Evolutionary conservation across 2,888 invertebrate genomes (phyloP).

Genomic region (Epirrhoe tristata): DNA sequence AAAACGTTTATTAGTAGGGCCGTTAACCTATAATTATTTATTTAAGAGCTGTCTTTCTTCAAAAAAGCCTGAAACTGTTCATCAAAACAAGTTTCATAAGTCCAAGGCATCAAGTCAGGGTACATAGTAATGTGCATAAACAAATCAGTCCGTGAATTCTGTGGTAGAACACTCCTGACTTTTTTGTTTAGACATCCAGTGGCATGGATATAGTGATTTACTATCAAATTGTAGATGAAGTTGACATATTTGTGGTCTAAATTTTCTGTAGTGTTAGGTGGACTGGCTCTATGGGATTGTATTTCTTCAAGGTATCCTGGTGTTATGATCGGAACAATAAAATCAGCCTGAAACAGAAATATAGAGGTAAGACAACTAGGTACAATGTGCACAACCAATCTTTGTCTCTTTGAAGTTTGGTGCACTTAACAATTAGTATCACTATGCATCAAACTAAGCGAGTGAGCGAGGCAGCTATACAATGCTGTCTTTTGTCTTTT

Average conservation of each 20-base stretch:
- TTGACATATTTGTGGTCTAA: conserved; percentile 80
- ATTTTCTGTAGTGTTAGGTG: conserved; percentile 73
- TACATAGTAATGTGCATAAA: conserved; percentile 69
- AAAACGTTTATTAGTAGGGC: too few relatives aligned
- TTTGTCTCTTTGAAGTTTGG: too few relatives aligned
- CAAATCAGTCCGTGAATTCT: conserved; percentile 65
- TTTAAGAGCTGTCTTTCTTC: conserved; percentile 44
- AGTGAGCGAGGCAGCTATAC: too few relatives aligned
- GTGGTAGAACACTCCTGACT: conserved; percentile 78
- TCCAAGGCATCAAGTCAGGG: conserved; percentile 80
- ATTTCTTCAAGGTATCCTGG: conserved; percentile 79
- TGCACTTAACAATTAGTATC: too few relatives aligned
- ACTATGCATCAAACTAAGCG: too few relatives aligned
- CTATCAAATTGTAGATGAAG: conserved; percentile 78
- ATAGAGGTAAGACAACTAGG: conserved; percentile 12
- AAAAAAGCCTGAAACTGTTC: conserved; percentile 76
- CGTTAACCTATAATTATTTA: not conserved
- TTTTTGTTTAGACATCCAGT: conserved; percentile 79
- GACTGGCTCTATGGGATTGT: conserved; percentile 61
- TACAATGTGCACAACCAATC: too few relatives aligned
- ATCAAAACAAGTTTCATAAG: conserved; percentile 76
- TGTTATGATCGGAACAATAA: conserved; percentile 84
- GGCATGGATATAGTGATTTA: conserved; percentile 77
- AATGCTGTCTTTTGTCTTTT: too few relatives aligned
- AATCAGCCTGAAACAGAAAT: conserved; percentile 77